Evolutionary conservation across 2,113 vertebrate genomes (phyloP).

Genomic region (Copsychus sechellarum): DNA sequence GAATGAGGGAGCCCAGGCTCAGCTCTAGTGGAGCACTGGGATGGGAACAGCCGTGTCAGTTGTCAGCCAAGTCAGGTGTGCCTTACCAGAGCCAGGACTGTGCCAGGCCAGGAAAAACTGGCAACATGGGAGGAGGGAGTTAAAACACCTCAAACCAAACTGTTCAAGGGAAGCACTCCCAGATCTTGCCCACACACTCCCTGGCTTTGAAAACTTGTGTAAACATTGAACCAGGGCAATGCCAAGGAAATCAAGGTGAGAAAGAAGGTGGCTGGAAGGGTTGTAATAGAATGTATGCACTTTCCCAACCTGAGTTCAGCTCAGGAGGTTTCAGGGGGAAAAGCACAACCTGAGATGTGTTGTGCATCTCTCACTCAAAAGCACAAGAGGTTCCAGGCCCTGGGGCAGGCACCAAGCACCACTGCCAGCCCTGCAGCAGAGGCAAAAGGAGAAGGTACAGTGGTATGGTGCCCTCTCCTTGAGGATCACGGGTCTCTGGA

Average conservation of each 20-base stretch:
- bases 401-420: fast-evolving
- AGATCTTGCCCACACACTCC: background rate
- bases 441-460: background rate
- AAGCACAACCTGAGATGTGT: background rate
- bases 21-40: background rate
- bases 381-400: background rate
- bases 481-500: fast-evolving
- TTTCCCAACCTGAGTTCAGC: background rate
- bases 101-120: background rate
- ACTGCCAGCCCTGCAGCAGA: background rate
- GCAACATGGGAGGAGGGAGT: background rate
- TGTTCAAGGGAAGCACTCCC: background rate
- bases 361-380: background rate
- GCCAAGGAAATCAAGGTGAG: slow-evolving; percentile 33
- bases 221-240: slow-evolving; percentile 21
- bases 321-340: background rate
- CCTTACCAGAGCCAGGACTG: background rate
- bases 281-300: background rate
- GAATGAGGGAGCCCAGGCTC: background rate
- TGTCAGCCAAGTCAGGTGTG: slow-evolving; percentile 9
- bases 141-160: background rate
- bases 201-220: slow-evolving; percentile 12
- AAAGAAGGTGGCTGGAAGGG: background rate
- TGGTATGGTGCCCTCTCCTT: background rate
- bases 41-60: background rate